A percentile compares a stretch with the other conserved stretches of the same genome.
These are phyloP conservation scores for Hirtodrosophila duncani DNA, from an alignment of 2,888 invertebrate species.

Conservation along the genomic window DNA sequence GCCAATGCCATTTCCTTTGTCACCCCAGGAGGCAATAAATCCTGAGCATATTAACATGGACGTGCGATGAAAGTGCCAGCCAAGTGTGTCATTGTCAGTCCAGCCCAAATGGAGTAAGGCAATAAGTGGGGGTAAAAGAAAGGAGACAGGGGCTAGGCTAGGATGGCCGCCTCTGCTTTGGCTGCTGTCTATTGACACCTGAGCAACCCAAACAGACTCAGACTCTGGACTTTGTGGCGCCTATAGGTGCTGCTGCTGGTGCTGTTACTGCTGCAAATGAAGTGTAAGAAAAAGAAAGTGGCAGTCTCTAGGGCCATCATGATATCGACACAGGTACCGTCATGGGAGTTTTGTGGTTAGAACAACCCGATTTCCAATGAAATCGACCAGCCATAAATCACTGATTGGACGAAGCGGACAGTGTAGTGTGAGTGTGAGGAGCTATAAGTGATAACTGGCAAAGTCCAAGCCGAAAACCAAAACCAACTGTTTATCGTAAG, in stretches of 20 bases:
- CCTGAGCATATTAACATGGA: slow-evolving; percentile 70
- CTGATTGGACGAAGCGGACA: slow-evolving; percentile 37
- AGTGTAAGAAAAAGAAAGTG: slow-evolving; percentile 61
- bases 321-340: slow-evolving; percentile 5
- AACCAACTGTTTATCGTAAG: slow-evolving; percentile 45
- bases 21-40: slow-evolving; percentile 55
- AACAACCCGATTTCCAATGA: slow-evolving; percentile 45
- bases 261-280: slow-evolving; percentile 32
- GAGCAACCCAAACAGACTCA: slow-evolving; percentile 47
- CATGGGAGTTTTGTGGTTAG: slow-evolving; percentile 11
- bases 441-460: slow-evolving; percentile 52
- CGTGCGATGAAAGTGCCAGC: slow-evolving; percentile 69
- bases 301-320: too few relatives aligned
- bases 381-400: slow-evolving; percentile 55
- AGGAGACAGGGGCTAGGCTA: not conserved
- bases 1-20: slow-evolving; percentile 70
- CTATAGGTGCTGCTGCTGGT: slow-evolving; percentile 21
- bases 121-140: slow-evolving; percentile 9
- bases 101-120: slow-evolving; percentile 24
- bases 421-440: slow-evolving; percentile 14
- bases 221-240: slow-evolving; percentile 33
- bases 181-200: slow-evolving; percentile 69
- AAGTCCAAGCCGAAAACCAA: slow-evolving; percentile 22
- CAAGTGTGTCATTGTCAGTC: slow-evolving; percentile 71
- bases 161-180: slow-evolving; percentile 56